A percentile compares a stretch with the other conserved stretches of the same genome.
phyloP scores from a whole-genome alignment of 2,797 vertebrate genomes.

The Pangasius mekongensis region DNA sequence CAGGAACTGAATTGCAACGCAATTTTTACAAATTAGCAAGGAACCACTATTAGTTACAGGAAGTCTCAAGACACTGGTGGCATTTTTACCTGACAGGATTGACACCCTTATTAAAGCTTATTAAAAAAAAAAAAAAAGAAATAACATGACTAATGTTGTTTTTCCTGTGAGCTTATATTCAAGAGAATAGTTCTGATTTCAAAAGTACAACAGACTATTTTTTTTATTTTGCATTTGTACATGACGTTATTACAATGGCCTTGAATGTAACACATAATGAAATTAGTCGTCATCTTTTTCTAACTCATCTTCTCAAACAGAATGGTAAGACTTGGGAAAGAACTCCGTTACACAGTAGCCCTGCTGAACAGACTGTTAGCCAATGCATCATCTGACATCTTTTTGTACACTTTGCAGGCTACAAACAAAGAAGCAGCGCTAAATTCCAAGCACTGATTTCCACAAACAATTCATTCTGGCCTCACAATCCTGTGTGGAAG shows the following conservation, averaged over 20 bases:
- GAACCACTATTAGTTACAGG: too few species aligned
- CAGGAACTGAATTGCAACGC: background rate
- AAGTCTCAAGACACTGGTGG: background rate
- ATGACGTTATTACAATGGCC: background rate
- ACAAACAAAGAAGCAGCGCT: background rate
- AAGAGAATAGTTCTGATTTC: too few species aligned
- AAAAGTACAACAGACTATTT: too few species aligned
- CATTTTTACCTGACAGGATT: background rate
- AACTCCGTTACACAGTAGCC: background rate
- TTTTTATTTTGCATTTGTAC: too few species aligned
- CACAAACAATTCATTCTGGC: conserved; percentile 61
- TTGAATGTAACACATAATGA: background rate
- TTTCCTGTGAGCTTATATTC: too few species aligned
- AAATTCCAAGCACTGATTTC: conserved; percentile 49
- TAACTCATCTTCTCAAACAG: background rate
- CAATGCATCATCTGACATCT: background rate
- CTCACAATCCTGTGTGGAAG: conserved; percentile 46
- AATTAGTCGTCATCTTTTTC: background rate
- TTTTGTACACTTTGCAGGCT: background rate
- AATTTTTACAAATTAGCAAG: too few species aligned
- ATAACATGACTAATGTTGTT: too few species aligned
- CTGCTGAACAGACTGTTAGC: background rate
- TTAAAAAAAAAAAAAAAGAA: too few species aligned
- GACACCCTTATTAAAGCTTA: background rate
- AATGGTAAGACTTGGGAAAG: background rate